Evolutionary conservation across 2,797 vertebrate genomes (phyloP).

Genomic region (Catharus ustulatus): DNA sequence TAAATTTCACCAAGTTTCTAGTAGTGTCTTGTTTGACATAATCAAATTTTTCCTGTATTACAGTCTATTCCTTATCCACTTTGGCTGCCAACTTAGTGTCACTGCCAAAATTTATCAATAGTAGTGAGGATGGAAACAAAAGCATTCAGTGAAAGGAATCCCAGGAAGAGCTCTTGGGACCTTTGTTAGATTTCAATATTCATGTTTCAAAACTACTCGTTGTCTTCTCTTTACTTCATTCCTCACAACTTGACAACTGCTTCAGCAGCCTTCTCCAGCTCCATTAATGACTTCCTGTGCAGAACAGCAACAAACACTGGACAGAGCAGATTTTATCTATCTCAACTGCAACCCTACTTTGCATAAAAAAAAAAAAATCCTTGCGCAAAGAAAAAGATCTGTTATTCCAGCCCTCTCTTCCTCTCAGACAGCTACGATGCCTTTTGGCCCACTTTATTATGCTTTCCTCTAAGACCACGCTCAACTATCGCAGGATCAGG

Average conservation of each 20-base stretch:
- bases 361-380: background rate
- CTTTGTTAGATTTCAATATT: background rate
- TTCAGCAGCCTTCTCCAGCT: background rate
- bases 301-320: background rate
- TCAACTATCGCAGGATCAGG: background rate
- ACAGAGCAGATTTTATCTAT: background rate
- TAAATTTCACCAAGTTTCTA: background rate
- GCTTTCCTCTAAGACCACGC: background rate
- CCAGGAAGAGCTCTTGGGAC: background rate
- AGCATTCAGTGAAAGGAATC: background rate
- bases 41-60: background rate
- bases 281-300: background rate
- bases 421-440: background rate
- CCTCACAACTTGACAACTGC: background rate
- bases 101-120: background rate
- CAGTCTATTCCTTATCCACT: background rate
- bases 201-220: background rate
- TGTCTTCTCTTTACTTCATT: background rate
- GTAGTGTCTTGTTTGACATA: background rate
- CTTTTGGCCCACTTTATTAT: conserved; percentile 28
- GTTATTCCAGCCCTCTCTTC: background rate
- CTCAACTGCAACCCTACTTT: background rate
- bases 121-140: background rate
- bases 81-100: background rate
- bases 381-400: background rate